Percentiles rank a stretch among this genome's conserved stretches.
Conservation (phyloP, 30 jellyfish, hydroid and myxozoan genomes). For the Aurelia aurita complex sp. Pacific region DNA sequence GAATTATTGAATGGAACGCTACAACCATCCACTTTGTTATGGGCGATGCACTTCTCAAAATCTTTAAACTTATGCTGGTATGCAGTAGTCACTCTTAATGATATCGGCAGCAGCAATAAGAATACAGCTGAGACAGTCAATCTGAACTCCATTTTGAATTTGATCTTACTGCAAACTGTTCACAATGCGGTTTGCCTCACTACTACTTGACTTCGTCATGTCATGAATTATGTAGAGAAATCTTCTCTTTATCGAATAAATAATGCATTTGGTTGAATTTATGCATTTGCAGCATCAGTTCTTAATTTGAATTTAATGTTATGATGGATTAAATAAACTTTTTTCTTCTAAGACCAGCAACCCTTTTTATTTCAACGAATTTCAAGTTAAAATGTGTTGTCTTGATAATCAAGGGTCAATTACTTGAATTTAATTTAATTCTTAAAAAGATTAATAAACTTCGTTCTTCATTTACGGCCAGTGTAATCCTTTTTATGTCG, state of each 20-base stretch:
- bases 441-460: too few relatives aligned
- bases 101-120: background rate
- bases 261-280: background rate
- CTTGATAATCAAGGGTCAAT: too few relatives aligned
- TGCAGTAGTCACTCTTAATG: background rate
- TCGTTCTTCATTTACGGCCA: too few relatives aligned
- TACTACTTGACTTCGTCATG: background rate
- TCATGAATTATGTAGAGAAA: background rate
- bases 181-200: slow-evolving; percentile 3
- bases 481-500: too few relatives aligned
- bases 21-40: slow-evolving; percentile 57
- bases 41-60: slow-evolving; percentile 39
- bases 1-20: slow-evolving; percentile 66
- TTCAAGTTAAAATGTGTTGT: too few relatives aligned
- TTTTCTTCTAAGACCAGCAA: background rate
- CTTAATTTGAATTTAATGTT: background rate
- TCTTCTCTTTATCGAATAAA: background rate
- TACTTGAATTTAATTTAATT: too few relatives aligned
- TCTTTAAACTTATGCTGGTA: slow-evolving; percentile 6
- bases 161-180: background rate
- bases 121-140: background rate
- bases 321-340: background rate
- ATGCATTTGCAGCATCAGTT: background rate
- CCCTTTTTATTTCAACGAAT: background rate
- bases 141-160: slow-evolving; percentile 4